Evolutionary conservation across 2,797 vertebrate species (phyloP), one percentile per base, ranked within the genome.

Genomic region (Limosa lapponica): DNA sequence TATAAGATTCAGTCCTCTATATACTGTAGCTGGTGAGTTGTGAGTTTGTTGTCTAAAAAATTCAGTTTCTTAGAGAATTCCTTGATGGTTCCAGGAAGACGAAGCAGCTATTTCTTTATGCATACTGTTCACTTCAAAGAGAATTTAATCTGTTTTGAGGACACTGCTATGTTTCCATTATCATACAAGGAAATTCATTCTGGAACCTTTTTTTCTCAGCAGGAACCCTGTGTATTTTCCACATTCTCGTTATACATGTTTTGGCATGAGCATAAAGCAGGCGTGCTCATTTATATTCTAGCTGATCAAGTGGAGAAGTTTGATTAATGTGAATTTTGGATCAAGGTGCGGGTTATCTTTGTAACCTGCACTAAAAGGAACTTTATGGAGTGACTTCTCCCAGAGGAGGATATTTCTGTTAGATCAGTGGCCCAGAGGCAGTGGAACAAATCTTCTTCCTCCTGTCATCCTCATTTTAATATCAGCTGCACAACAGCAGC

Each of bases 141-240:
- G 74, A 94, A 89, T 94, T 93, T 82, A 93, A 93, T 95, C 73
- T 66, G 20, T 95, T 94, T 89, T 82, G 48, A 96, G 88, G 77
- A 89, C 39, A 58, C 52, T 62, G 25, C 82, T 83, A 77, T 77
- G 70, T 90, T 95, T 84, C 80, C 64, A 54, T 93, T 96, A 94
- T 92, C 85, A 43, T 73, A 77, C 59, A 90, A 64, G 87, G 24
- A 95, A 96, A 91, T 69, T 89, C 74, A 93, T 90, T 92, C 87
- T 90, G 85, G 82, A 93, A 77, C 80, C 70, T 72, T 84, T 91
- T 93, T 89, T 81, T 28, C 87, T 93, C 95, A 96, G 93, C 87
- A 77, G 85, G 91, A 96, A 48, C 85, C 34, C 23, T 59, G 0
- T 81, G 62, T 70, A 25, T 97, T 95, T 95, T 95, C 66, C 77